Percentiles rank a stretch among this genome's conserved stretches.
These are phyloP conservation scores for Sinhomidia bicolor DNA, from an alignment of 2,888 invertebrate species.

Conservation along the genomic window DNA sequence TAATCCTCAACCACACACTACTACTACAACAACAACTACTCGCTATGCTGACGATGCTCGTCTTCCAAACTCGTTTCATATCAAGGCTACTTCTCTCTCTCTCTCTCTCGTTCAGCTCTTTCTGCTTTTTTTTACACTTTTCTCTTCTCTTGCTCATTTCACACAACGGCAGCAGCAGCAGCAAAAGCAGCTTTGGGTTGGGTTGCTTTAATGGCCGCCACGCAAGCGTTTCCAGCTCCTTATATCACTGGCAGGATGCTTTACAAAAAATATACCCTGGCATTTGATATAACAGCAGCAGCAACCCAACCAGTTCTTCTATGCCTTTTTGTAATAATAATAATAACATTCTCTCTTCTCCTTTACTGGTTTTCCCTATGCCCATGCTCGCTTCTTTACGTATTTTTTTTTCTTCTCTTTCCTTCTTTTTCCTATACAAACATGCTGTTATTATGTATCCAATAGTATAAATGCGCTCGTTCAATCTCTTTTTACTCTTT, in stretches of 20 bases:
- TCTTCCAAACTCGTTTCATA: slow-evolving; percentile 45
- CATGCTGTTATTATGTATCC: background rate
- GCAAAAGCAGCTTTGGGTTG: slow-evolving; percentile 57
- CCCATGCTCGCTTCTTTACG: slow-evolving; percentile 55
- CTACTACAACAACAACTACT: too few relatives aligned
- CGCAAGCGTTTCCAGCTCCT: slow-evolving; percentile 79
- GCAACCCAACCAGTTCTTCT: slow-evolving; percentile 31
- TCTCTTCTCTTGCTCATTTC: slow-evolving; percentile 59
- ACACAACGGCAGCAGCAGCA: too few relatives aligned
- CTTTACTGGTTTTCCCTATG: slow-evolving; percentile 36
- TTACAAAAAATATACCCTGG: too few relatives aligned
- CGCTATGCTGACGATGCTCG: too few relatives aligned
- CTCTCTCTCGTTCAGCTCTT: too few relatives aligned
- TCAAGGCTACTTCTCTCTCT: slow-evolving; percentile 12
- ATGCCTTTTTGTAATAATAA: too few relatives aligned
- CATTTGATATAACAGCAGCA: too few relatives aligned
- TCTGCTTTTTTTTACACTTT: slow-evolving; percentile 13
- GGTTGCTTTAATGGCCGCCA: slow-evolving; percentile 80
- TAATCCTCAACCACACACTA: slow-evolving; percentile 20
- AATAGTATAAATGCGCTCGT: slow-evolving; percentile 21
- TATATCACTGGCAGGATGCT: slow-evolving; percentile 63
- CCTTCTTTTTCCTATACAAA: background rate
- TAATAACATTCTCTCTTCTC: background rate
- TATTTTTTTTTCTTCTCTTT: background rate
- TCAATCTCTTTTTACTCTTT: background rate